A percentile compares a stretch with the other conserved stretches of the same genome.
These are phyloP conservation scores for Dendrocincla tyrannina DNA, from an alignment of 2,797 vertebrate genomes.

Conservation along the genomic window DNA sequence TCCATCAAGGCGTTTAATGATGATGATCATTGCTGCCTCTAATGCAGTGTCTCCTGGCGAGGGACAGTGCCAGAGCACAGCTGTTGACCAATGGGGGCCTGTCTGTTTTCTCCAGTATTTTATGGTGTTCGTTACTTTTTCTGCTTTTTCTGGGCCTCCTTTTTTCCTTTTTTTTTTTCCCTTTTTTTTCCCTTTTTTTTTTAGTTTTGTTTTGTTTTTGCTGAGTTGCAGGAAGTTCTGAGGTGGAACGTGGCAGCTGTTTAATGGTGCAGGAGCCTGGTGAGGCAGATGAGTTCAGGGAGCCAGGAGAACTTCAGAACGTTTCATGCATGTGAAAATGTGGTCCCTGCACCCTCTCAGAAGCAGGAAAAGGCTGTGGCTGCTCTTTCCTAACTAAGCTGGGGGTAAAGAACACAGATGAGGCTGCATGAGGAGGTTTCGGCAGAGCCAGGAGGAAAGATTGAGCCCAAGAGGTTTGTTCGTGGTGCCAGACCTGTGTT, in stretches of 20 bases:
- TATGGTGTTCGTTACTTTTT: not conserved
- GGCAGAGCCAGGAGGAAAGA: not conserved
- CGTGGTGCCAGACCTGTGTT: not conserved
- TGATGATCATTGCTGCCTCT: slow-evolving; percentile 36
- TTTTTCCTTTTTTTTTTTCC: not conserved
- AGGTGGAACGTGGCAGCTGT: slow-evolving; percentile 26
- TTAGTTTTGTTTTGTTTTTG: not conserved
- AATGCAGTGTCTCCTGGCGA: not conserved
- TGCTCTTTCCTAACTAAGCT: not conserved
- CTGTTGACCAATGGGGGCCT: slow-evolving; percentile 11
- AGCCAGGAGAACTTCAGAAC: not conserved
- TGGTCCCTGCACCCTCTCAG: rapidly evolving
- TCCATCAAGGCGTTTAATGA: slow-evolving; percentile 29
- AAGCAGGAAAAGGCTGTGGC: not conserved
- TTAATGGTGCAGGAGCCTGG: not conserved
- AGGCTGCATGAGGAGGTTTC: not conserved
- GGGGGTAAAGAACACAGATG: not conserved
- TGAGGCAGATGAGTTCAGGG: not conserved
- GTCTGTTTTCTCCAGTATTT: slow-evolving; percentile 24
- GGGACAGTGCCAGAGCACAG: slow-evolving; percentile 25
- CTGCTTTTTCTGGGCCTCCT: not conserved
- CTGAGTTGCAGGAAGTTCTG: slow-evolving; percentile 18
- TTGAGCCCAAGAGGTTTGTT: not conserved
- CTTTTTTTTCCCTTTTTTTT: not conserved
- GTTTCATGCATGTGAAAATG: rapidly evolving